Percentiles rank a stretch among this genome's conserved stretches.
phyloP scores from a whole-genome alignment of 2,797 vertebrate genomes.

The Carcharodon carcharias region DNA sequence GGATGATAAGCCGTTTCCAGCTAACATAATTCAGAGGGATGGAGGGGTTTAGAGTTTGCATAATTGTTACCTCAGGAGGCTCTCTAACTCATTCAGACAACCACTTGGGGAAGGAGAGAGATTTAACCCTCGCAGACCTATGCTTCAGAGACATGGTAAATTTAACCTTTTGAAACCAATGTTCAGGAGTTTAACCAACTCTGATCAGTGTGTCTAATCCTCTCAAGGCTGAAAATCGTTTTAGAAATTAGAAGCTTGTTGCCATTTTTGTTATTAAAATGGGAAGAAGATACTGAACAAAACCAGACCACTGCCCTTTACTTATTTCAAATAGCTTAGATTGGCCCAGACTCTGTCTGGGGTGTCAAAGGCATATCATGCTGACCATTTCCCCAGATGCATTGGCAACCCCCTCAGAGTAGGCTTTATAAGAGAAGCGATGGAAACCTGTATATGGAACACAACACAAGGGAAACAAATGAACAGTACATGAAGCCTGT shows the following conservation, averaged over 20 bases:
- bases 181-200: neutral
- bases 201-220: neutral
- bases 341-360: neutral
- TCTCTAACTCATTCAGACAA: neutral
- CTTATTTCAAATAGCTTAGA: neutral
- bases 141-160: neutral
- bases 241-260: neutral
- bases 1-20: neutral
- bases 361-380: neutral
- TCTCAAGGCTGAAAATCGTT: neutral
- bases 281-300: neutral
- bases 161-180: neutral
- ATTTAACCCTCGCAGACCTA: neutral
- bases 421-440: neutral
- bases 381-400: neutral
- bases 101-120: neutral
- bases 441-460: neutral
- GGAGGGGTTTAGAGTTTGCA: neutral
- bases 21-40: neutral
- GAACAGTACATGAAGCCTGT: neutral
- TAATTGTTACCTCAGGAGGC: neutral
- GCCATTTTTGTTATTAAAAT: neutral
- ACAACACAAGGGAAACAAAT: neutral
- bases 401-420: neutral
- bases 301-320: neutral